Percentiles rank a stretch among this genome's conserved stretches.
phyloP scores from a whole-genome alignment of 2,797 vertebrate genomes.

The Alcedo quadribrachys region DNA sequence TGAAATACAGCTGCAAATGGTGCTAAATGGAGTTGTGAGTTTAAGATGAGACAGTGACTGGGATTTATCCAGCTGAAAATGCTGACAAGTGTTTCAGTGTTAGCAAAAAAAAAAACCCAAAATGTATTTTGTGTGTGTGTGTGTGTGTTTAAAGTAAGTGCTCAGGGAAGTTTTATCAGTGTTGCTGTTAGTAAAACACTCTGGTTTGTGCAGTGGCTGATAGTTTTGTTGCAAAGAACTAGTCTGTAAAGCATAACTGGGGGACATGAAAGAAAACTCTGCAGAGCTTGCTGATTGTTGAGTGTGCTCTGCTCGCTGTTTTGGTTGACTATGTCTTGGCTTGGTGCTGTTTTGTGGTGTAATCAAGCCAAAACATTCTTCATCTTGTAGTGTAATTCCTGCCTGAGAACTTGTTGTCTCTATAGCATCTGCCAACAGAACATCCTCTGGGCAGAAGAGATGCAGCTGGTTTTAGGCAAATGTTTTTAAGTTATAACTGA shows the following conservation, averaged over 20 bases:
- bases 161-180: neutral
- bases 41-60: neutral
- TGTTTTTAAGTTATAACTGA: neutral
- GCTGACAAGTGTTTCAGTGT: neutral
- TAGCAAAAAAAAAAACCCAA: neutral
- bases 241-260: neutral
- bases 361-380: neutral
- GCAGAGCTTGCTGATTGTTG: neutral
- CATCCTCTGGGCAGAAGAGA: neutral
- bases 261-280: neutral
- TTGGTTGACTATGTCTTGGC: neutral
- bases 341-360: neutral
- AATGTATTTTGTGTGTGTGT: neutral
- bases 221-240: neutral
- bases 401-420: neutral
- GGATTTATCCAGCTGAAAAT: neutral
- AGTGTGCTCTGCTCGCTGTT: neutral
- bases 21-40: neutral
- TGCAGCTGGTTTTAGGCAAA: neutral
- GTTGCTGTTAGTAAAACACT: neutral
- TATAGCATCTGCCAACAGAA: neutral
- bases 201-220: neutral
- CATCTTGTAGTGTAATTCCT: neutral
- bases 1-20: neutral
- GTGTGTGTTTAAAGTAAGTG: neutral